These are phyloP conservation scores for Ramphastos sulfuratus DNA, from an alignment of 2,113 vertebrate species.

Conservation along the genomic window DNA sequence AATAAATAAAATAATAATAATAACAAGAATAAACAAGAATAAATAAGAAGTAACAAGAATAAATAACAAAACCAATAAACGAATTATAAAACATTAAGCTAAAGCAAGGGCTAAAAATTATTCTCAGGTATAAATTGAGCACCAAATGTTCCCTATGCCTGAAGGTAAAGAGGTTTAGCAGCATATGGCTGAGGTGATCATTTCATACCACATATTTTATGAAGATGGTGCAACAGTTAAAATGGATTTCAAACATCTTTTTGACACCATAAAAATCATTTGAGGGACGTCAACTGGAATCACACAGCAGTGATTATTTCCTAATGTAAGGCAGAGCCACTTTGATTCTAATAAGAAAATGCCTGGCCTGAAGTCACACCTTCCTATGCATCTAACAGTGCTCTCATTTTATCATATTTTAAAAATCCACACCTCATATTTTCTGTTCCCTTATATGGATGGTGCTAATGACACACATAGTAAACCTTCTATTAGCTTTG, in stretches of 20 bases:
- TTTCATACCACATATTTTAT: slow-evolving; percentile 54
- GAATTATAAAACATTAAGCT: slow-evolving; percentile 19
- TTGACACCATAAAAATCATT: slow-evolving; percentile 75
- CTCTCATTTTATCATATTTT: slow-evolving; percentile 83
- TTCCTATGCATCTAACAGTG: slow-evolving; percentile 76
- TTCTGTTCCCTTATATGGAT: slow-evolving; percentile 83
- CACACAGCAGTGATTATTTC: slow-evolving; percentile 73
- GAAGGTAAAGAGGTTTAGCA: slow-evolving; percentile 59
- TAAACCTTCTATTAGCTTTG: slow-evolving; percentile 88
- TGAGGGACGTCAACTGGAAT: slow-evolving; percentile 71
- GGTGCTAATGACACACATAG: slow-evolving; percentile 88
- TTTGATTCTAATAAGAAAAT: slow-evolving; percentile 80
- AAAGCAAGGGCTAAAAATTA: slow-evolving; percentile 11
- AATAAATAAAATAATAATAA: too few relatives aligned
- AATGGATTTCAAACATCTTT: slow-evolving; percentile 69
- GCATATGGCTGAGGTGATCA: slow-evolving; percentile 23
- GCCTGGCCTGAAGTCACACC: slow-evolving; percentile 77
- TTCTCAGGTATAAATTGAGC: slow-evolving; percentile 27
- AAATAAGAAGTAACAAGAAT: too few relatives aligned
- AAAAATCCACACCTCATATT: slow-evolving; percentile 82
- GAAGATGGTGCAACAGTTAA: slow-evolving; percentile 69
- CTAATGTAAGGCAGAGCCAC: slow-evolving; percentile 63
- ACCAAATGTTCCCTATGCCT: background rate
- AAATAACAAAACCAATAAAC: background rate
- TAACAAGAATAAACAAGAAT: too few relatives aligned